phyloP scores from a whole-genome alignment of 2,797 vertebrate genomes.

The Antennarius maculatus region DNA sequence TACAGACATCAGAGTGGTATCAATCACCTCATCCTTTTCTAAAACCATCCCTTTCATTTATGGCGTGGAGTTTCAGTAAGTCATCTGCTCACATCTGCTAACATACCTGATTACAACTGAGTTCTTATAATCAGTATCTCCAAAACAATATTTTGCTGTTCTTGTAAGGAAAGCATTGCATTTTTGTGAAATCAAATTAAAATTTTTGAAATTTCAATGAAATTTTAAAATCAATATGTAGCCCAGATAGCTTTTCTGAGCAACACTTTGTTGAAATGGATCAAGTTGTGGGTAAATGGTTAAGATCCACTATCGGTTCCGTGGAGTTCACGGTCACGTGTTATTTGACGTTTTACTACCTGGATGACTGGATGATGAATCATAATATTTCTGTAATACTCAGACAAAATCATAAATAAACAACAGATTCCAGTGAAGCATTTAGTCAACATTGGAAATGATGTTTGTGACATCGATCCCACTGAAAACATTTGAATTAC shows the following conservation, averaged over 20 bases:
- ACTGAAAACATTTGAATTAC: background rate
- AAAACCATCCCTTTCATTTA: background rate
- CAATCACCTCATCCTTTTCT: background rate
- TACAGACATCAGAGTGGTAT: too few species aligned
- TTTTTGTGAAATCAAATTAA: too few species aligned
- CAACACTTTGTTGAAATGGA: slow-evolving; percentile 6
- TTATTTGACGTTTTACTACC: background rate
- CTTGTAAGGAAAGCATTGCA: too few species aligned
- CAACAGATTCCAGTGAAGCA: background rate
- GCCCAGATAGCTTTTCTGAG: background rate
- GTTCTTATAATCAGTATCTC: too few species aligned
- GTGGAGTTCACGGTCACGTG: background rate
- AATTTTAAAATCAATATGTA: background rate
- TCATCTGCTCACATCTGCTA: too few species aligned
- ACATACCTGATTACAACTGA: too few species aligned
- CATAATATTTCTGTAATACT: too few species aligned
- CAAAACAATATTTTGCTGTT: too few species aligned
- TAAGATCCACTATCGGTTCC: background rate
- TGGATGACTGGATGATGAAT: background rate
- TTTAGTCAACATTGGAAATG: too few species aligned
- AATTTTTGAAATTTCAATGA: too few species aligned
- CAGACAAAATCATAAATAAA: too few species aligned
- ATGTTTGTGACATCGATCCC: background rate
- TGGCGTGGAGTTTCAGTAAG: too few species aligned
- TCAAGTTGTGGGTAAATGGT: background rate